phyloP scores from a whole-genome alignment of 2,888 invertebrate genomes.

The Idaea dimidiata region DNA sequence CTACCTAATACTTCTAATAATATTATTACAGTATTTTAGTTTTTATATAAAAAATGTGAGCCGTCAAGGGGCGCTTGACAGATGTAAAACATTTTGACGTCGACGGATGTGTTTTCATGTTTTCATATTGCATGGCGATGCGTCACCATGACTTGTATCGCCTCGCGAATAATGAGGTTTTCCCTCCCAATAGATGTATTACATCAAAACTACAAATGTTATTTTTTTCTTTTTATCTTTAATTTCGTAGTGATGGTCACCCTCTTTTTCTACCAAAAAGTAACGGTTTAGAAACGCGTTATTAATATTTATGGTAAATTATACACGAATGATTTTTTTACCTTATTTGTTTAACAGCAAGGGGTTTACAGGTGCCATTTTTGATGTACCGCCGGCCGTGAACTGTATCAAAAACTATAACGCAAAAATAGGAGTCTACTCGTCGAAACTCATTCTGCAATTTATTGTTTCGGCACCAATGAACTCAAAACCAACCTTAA shows the following conservation, averaged over 20 bases:
- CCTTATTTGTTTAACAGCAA: constrained; percentile 70
- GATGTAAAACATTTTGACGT: too few species aligned
- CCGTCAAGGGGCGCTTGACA: too few species aligned
- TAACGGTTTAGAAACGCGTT: constrained; percentile 60
- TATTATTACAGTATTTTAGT: too few species aligned
- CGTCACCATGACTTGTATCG: too few species aligned
- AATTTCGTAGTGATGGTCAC: constrained; percentile 41
- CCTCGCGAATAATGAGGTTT: too few species aligned
- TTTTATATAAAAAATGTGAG: too few species aligned
- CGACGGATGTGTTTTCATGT: too few species aligned
- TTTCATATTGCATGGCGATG: too few species aligned
- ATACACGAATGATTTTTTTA: constrained; percentile 57
- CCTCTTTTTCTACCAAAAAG: constrained; percentile 39
- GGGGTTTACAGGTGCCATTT: constrained; percentile 67
- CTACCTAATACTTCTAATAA: too few species aligned
- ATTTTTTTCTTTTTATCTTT: constrained; percentile 1
- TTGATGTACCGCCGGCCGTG: constrained; percentile 59
- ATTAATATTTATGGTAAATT: constrained; percentile 74
- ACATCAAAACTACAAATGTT: too few species aligned
- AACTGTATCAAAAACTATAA: constrained; percentile 49
- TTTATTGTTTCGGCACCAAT: constrained; percentile 39
- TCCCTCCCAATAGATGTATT: too few species aligned
- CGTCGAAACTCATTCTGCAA: constrained; percentile 47
- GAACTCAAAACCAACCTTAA: constrained; percentile 31
- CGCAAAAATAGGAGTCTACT: constrained; percentile 31